Evolutionary conservation across 1,140 invertebrate species (phyloP).

Genomic region (Papilio dardanus): DNA sequence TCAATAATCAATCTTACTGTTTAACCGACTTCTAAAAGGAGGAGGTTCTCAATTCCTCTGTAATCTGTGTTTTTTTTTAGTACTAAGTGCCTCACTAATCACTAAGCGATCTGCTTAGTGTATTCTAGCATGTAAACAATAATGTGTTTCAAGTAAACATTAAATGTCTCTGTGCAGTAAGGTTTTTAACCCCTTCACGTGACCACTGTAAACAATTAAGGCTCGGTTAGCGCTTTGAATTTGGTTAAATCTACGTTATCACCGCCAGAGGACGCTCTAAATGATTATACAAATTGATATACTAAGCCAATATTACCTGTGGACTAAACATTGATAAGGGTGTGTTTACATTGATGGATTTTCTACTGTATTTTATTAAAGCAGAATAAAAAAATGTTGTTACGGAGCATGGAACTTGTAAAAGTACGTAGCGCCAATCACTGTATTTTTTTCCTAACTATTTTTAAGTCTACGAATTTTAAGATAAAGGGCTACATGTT

Average conservation of each 20-base stretch:
- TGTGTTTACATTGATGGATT: background rate
- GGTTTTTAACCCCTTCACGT: conserved; percentile 36
- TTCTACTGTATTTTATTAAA: too few relatives aligned
- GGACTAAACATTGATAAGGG: background rate
- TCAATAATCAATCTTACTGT: background rate
- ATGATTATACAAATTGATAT: conserved; percentile 82
- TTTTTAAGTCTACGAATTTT: background rate
- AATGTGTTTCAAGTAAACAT: background rate
- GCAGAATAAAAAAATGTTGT: background rate
- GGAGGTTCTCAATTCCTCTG: too few relatives aligned
- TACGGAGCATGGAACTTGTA: background rate
- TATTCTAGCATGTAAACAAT: too few relatives aligned
- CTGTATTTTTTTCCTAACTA: too few relatives aligned
- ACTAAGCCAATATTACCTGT: background rate
- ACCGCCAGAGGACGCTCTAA: conserved; percentile 65
- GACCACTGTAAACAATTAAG: conserved; percentile 49
- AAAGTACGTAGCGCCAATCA: background rate
- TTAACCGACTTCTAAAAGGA: background rate
- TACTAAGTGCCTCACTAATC: background rate
- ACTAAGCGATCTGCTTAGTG: too few relatives aligned
- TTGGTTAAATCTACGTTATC: conserved; percentile 61
- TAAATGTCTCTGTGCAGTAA: background rate
- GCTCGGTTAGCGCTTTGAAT: conserved; percentile 55
- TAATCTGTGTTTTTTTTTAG: background rate
- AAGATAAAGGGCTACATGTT: background rate